Percentiles rank a stretch among this genome's conserved stretches.
phyloP scores from a whole-genome alignment of 1,140 invertebrate species.

The Lepidurus arcticus region DNA sequence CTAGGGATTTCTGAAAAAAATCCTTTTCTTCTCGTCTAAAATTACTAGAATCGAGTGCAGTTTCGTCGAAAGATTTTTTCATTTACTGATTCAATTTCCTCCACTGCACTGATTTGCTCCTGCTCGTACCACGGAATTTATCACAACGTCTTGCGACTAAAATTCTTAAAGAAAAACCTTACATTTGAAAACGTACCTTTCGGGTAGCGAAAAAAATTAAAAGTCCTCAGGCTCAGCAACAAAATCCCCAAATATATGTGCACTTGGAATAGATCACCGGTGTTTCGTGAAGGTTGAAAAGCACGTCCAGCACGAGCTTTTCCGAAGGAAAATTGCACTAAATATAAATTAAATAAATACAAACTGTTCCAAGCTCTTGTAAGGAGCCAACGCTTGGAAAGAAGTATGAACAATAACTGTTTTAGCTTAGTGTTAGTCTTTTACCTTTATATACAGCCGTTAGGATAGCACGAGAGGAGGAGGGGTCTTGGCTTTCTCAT shows the following conservation, averaged over 20 bases:
- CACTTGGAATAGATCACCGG: conserved; percentile 7
- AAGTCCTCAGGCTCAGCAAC: background rate
- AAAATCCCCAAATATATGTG: conserved; percentile 5
- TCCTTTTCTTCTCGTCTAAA: too few relatives aligned
- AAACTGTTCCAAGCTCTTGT: background rate
- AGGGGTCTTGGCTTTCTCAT: background rate
- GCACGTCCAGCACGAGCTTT: background rate
- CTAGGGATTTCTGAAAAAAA: too few relatives aligned
- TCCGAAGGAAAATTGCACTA: background rate
- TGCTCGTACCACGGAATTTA: too few relatives aligned
- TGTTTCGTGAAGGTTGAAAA: background rate
- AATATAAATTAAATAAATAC: conserved; percentile 15
- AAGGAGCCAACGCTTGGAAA: background rate
- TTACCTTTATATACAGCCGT: conserved; percentile 8
- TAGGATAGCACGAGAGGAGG: background rate
- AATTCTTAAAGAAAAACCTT: background rate
- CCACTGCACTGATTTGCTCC: too few relatives aligned
- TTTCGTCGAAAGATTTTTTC: too few relatives aligned
- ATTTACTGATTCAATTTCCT: too few relatives aligned
- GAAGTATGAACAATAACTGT: conserved; percentile 6
- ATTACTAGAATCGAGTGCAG: too few relatives aligned
- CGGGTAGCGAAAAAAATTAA: background rate
- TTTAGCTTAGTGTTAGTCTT: background rate
- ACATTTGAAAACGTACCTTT: background rate
- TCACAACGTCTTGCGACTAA: too few relatives aligned